Percentiles rank a stretch among this genome's conserved stretches.
phyloP scores from a whole-genome alignment of 2,797 vertebrate genomes.

The Hybognathus amarus region DNA sequence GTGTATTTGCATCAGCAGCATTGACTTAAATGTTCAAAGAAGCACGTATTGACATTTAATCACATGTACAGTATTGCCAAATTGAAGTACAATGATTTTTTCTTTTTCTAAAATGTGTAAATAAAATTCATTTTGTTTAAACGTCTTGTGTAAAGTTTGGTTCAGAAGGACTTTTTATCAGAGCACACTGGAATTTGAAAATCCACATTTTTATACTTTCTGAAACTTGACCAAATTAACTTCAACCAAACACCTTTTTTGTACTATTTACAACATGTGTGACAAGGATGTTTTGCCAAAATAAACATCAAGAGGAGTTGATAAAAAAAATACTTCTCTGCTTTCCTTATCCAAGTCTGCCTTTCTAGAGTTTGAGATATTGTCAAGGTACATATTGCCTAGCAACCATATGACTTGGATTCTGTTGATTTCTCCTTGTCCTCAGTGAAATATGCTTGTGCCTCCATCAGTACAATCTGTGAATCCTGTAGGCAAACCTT shows the following conservation, averaged over 20 bases:
- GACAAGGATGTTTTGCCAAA: background rate
- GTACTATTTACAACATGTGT: background rate
- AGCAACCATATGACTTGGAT: constrained; percentile 21
- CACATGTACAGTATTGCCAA: constrained; percentile 4
- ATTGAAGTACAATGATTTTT: background rate
- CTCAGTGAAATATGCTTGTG: constrained; percentile 65
- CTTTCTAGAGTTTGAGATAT: background rate
- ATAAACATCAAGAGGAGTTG: background rate
- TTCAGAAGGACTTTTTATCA: background rate
- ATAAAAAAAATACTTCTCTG: background rate
- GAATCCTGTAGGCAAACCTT: constrained; percentile 83
- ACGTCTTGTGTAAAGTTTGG: background rate
- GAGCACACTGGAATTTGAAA: background rate
- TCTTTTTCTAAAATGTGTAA: background rate
- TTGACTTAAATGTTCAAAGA: background rate
- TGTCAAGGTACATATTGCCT: constrained; percentile 18
- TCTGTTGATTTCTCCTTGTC: background rate
- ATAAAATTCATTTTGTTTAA: background rate
- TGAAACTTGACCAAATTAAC: constrained; percentile 21
- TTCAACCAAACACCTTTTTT: background rate
- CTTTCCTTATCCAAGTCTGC: background rate
- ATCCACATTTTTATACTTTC: background rate
- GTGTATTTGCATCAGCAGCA: background rate
- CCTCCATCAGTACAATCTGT: constrained; percentile 80
- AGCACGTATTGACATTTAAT: background rate